Evolutionary conservation across 2,797 vertebrate species (phyloP), one percentile per base, ranked within the genome.

Genomic region (Paramormyrops hopkinsi): DNA sequence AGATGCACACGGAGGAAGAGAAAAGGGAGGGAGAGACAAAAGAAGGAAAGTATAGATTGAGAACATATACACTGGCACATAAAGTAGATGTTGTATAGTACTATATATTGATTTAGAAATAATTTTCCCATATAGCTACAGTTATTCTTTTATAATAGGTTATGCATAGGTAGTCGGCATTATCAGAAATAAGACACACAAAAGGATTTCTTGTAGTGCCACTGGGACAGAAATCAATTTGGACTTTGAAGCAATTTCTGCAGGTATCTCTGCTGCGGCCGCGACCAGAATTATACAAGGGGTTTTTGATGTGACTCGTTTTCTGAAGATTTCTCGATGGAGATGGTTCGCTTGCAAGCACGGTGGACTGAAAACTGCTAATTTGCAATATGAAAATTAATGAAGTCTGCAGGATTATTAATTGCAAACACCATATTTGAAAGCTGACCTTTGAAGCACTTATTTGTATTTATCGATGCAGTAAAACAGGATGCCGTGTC

Each of bases 261-360:
- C 25, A 54, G 86, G 90, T 88, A 89, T 89, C 89, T 87, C 83
- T 90, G 89, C 83, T 53, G 88, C 89, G 87, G 69, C 87, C 86
- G 9, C 88, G 88, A 88, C 89, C 88, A 48, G 87, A 88, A 85
- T 88, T 90, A 83, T 89, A 83, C 76, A 8, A 17, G n/a, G 48
- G 87, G 50, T 25, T 89, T 87, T 87, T 93, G 90, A 91, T 92
- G 89, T 89, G 89, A 89, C 90, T 92, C 89, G 65, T 65, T 88
- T 89, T 83, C 69, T 89, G 85, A 91, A 91, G 73, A 79, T 41
- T 46, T 46, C 19, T 44, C 19, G 8, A n/a, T 14, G 17, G 76
- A 79, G 17, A n/a, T 8, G 5, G 37, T 11, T 29, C 8, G 1
- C 76, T 46, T 9, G 76, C 41, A 17, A 41, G 73, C 73, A 41